Percentiles rank a stretch among this genome's conserved stretches.
phyloP scores from a whole-genome alignment of 2,888 invertebrate species.

The Tenthredo scrophulariae region DNA sequence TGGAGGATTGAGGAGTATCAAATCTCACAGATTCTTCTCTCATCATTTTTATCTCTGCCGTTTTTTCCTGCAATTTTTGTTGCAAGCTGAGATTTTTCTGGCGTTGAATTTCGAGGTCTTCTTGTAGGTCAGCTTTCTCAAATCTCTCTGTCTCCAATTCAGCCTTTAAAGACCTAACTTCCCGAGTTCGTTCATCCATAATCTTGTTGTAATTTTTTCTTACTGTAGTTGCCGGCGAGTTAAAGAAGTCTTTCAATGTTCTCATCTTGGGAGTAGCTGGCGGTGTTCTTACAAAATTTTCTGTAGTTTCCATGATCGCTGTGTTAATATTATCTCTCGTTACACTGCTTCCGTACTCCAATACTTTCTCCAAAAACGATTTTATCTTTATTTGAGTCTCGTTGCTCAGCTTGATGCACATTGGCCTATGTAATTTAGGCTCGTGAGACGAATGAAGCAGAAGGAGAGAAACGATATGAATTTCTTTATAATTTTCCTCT shows the following conservation, averaged over 20 bases:
- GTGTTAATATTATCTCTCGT: constrained; percentile 77
- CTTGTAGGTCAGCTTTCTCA: constrained; percentile 83
- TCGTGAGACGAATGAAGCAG: constrained; percentile 81
- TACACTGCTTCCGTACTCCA: constrained; percentile 78
- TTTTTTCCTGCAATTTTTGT: constrained; percentile 78
- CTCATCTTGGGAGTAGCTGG: constrained; percentile 64
- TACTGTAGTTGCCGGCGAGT: constrained; percentile 70
- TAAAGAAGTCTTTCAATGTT: constrained; percentile 69
- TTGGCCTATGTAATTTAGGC: constrained; percentile 80
- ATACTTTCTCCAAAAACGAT: constrained; percentile 80
- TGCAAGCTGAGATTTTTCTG: constrained; percentile 81
- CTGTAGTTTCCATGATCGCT: constrained; percentile 76
- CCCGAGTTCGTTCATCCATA: constrained; percentile 77
- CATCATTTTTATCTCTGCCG: constrained; percentile 74
- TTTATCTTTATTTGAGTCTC: constrained; percentile 81
- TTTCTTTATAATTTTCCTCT: constrained; percentile 74
- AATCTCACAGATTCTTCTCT: constrained; percentile 71
- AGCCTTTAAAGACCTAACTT: constrained; percentile 80
- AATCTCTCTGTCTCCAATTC: constrained; percentile 83
- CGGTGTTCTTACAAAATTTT: constrained; percentile 56
- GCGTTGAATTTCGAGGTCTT: constrained; percentile 81
- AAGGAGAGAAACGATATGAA: constrained; percentile 79
- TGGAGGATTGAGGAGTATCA: constrained; percentile 72
- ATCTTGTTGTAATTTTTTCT: constrained; percentile 66
- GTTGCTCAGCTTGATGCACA: constrained; percentile 80